These are phyloP conservation scores for Glaucomys volans DNA, from an alignment of 2,113 vertebrate species.

Conservation along the genomic window DNA sequence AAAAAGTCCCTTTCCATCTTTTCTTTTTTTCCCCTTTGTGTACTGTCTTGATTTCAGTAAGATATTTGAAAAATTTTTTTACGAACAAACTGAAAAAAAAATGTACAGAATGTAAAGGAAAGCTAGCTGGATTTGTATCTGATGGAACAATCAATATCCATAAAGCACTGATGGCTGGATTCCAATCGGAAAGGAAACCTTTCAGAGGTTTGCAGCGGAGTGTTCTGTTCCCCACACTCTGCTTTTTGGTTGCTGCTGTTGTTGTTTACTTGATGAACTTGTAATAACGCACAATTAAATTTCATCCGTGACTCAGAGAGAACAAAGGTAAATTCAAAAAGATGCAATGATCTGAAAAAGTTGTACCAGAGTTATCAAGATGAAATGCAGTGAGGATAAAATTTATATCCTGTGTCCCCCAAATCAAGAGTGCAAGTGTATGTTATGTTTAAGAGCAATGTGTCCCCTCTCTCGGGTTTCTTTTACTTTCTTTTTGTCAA, in stretches of 20 bases:
- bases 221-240: not conserved
- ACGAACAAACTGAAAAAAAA: not conserved
- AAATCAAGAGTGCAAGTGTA: not conserved
- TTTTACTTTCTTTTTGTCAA: too few species aligned
- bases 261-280: not conserved
- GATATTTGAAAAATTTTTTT: not conserved
- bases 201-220: not conserved
- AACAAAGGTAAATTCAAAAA: not conserved
- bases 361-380: not conserved
- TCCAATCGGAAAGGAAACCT: not conserved
- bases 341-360: not conserved
- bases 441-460: not conserved
- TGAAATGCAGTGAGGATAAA: not conserved
- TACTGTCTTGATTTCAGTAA: not conserved
- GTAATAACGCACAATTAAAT: not conserved
- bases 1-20: not conserved
- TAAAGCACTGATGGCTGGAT: not conserved
- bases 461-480: too few species aligned
- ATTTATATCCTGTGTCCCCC: not conserved
- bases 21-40: not conserved
- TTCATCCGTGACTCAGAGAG: not conserved
- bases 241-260: too few species aligned
- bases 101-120: not conserved
- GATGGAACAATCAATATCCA: not conserved
- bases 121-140: not conserved